Evolutionary conservation across 2,113 vertebrate genomes (phyloP), one percentile per base, ranked within the genome.

Genomic region (Hiodon alosoides): DNA sequence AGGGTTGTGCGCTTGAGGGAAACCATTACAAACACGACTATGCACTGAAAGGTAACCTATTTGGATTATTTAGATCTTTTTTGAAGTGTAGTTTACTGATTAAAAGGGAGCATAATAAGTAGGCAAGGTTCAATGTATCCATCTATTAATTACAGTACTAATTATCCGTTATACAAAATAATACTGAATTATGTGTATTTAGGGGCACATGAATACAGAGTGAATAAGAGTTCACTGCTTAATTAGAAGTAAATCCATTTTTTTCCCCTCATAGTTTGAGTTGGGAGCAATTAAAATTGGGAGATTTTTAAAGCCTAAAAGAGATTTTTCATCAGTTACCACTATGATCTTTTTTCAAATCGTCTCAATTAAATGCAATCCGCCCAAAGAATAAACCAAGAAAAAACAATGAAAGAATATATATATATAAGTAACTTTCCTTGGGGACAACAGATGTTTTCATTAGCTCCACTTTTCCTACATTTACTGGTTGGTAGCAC

Each of bases 191-290:
- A 50, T 58, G 66, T 64, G 46, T 48, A 66, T 74, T 77, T 62
- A 79, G 66, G 71, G 58, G 77, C 48, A 74, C 46, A 48, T 67
- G 54, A 75, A 60, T 67, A 5, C 61, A 67, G 59, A 75, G 66
- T 76, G 79, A 71, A 82, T 80, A 77, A 74, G 71, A 79, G 76
- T 82, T 79, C 83, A 85, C 79, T 78, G 31, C 16, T n/a, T 75
- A 68, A 75, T 75, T 75, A 59, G 54, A 5, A 74, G 13, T 75
- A 59, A 75, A 75, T 75, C 47, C 67, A 57, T 75, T 59, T 72
- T 72, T 72, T 61, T 11, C 31, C 65, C 9, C 13, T 47, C 48
- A 60, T 64, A 61, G 65, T 66, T 54, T 5, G 31, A 73, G 17
- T 55, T 71, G 31, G 31, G 31, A 66, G 31, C 11, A 17, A 66